Percentiles rank a stretch among this genome's conserved stretches.
These are phyloP conservation scores for Philaethria dido DNA, from an alignment of 2,888 invertebrate genomes.

Conservation along the genomic window DNA sequence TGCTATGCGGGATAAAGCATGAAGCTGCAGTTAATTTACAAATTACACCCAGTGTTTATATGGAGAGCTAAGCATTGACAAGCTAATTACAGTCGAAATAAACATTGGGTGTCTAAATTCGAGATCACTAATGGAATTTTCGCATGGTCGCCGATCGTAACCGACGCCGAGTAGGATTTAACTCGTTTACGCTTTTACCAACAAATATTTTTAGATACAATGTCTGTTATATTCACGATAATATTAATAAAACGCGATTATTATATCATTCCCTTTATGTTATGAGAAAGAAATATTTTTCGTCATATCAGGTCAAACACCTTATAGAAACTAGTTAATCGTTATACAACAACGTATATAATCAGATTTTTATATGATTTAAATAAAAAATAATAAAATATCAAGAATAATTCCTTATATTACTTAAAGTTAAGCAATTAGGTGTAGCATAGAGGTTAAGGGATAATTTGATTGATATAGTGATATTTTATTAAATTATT, in stretches of 20 bases:
- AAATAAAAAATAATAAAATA: too few species aligned
- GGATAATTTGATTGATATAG: too few species aligned
- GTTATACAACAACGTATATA: too few species aligned
- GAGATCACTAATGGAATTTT: conserved; percentile 74
- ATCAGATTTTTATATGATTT: too few species aligned
- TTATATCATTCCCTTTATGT: background rate
- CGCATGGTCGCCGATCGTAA: conserved; percentile 54
- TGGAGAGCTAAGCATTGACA: conserved; percentile 18
- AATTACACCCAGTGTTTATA: conserved; percentile 6
- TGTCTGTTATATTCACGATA: background rate
- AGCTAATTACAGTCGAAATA: conserved; percentile 33
- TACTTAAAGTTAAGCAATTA: too few species aligned
- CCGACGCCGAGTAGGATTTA: conserved; percentile 20
- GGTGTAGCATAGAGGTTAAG: too few species aligned
- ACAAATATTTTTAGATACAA: background rate
- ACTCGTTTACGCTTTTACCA: background rate
- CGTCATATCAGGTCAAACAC: too few species aligned
- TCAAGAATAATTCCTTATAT: too few species aligned
- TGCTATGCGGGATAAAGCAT: too few species aligned
- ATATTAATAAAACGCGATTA: background rate
- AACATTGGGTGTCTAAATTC: conserved; percentile 53
- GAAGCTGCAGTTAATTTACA: background rate
- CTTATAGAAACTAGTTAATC: too few species aligned
- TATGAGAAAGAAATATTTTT: too few species aligned
- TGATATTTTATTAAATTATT: too few species aligned